Base-by-base conservation (phyloP, 2,797 vertebrate species). In the Parauchenoglanis punctatus region DNA sequence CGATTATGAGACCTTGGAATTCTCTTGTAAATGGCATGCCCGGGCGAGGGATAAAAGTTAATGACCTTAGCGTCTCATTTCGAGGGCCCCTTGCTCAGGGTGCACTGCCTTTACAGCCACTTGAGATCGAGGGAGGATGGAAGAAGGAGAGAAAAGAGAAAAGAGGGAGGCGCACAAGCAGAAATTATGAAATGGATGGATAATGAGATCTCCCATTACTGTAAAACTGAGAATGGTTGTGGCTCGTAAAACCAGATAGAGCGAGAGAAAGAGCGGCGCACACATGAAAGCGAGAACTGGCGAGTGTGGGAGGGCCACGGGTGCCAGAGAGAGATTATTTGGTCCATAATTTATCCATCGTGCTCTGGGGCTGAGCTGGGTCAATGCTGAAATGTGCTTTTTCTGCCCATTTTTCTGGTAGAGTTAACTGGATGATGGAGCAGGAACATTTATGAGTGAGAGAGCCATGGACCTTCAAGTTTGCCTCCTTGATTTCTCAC, bases 51-150 rank as follows among this genome's bases (percentile, higher is more conserved):
- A 95, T 94, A 93, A 94, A 95, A 95, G 90, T 95, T 95, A 96
- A 95, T 93, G 92, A 94, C 92, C 94, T 93, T 91, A 91, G 90
- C 92, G 92, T 94, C 93, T 94, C 93, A 94, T 95, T 95, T 94
- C 89, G 89, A 88, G 82, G 89, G 85, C 89, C 65, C 73, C 90
- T 91, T 63, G 85, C 92, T 93, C 88, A 90, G 90, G 91, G 91
- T 87, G 68, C 86, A 65, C 87, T 92, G 91, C 88, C 89, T 92
- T 90, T 92, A 93, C 93, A 92, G 91, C 92, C 92, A 93, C 91
- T 92, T 89, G 75, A 78, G 88, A 92, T 93, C 90, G 91, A 91
- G 88, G 78, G 87, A 90, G 90, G 85, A 88, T 78, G 84, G 12
- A 44, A 28, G 78, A 76, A 63, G 44, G 35, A 10, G 84, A 5